These are phyloP conservation scores for Xestobium rufovillosum DNA, from an alignment of 2,888 invertebrate genomes.

Conservation along the genomic window DNA sequence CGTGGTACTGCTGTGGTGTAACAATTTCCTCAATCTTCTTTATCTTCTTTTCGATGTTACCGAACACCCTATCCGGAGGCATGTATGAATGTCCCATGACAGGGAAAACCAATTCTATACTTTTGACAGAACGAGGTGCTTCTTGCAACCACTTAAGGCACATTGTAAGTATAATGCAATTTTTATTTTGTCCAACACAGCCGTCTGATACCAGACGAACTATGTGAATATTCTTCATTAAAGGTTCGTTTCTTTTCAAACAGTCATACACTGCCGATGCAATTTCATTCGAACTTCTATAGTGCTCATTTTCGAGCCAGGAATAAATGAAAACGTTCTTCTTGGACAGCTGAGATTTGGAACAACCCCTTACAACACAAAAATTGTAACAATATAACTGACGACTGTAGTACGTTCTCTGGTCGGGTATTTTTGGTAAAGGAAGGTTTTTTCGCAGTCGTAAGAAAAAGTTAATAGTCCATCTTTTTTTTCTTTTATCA, in stretches of 20 bases:
- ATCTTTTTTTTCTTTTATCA: no score
- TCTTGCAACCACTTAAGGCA: no score
- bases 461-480: no score
- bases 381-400: no score
- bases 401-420: slow-evolving; percentile 9
- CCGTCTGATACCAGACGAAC: slow-evolving; percentile 12
- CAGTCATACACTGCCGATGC: slow-evolving; percentile 13
- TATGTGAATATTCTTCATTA: slow-evolving; percentile 3
- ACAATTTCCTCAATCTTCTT: no score
- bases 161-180: no score
- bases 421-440: slow-evolving; percentile 11
- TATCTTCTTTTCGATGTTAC: slow-evolving; percentile 13
- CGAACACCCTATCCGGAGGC: slow-evolving; percentile 15
- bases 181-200: slow-evolving; percentile 17
- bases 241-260: no score
- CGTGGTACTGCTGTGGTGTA: no score
- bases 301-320: slow-evolving; percentile 12
- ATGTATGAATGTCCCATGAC: no score
- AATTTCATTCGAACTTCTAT: slow-evolving; percentile 15
- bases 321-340: slow-evolving; percentile 12
- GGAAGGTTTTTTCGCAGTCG: no score
- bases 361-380: slow-evolving; percentile 5
- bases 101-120: slow-evolving; percentile 15
- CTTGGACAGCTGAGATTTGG: slow-evolving; percentile 6
- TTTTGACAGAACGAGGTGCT: no score